Conservation (phyloP, 2,797 vertebrate species). For the Dendrocincla tyrannina region DNA sequence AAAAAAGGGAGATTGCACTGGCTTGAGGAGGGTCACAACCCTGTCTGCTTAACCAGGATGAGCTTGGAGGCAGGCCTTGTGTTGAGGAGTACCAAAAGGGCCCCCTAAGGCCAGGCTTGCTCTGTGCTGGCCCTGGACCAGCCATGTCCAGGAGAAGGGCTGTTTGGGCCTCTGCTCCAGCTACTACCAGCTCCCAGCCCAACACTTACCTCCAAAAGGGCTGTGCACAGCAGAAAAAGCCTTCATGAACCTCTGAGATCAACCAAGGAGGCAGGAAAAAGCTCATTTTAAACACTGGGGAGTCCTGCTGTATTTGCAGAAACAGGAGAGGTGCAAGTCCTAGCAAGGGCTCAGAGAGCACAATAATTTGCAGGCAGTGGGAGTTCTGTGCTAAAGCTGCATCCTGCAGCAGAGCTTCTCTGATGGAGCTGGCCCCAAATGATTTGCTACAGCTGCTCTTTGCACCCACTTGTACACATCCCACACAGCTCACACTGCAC, state of each 20-base stretch:
- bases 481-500: background rate
- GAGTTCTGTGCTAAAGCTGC: background rate
- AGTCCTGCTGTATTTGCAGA: background rate
- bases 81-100: background rate
- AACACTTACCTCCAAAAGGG: background rate
- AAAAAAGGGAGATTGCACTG: background rate
- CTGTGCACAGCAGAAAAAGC: background rate
- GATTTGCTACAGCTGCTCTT: background rate
- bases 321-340: background rate
- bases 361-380: background rate
- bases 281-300: background rate
- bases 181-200: background rate
- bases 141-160: background rate
- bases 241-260: background rate
- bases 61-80: background rate
- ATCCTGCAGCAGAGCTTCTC: background rate
- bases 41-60: background rate
- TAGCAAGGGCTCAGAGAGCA: rapidly evolving
- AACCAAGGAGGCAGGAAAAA: background rate
- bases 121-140: background rate
- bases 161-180: background rate
- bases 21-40: background rate
- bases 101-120: background rate
- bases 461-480: rapidly evolving
- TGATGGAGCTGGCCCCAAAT: rapidly evolving